Conservation (phyloP, 2,888 invertebrate species). For the Apotomis turbidana region DNA sequence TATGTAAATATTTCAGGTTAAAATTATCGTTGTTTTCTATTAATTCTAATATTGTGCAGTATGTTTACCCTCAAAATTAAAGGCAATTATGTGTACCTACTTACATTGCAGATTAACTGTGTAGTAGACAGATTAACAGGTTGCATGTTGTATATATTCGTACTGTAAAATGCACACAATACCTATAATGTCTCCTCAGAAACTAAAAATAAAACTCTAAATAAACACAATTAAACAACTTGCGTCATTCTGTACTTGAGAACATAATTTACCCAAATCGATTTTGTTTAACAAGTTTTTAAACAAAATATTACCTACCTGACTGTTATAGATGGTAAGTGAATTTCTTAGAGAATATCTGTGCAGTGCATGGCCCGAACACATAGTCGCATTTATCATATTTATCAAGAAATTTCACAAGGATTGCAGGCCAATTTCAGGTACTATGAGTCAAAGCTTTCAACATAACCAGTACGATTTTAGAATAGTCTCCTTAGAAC, state of each 20-base stretch:
- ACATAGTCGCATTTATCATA: no score
- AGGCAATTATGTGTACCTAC: no score
- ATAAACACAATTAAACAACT: not conserved
- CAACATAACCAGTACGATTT: no score
- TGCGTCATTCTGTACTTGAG: not conserved
- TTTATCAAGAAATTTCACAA: no score
- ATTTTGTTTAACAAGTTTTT: not conserved
- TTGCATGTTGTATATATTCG: slow-evolving; percentile 31
- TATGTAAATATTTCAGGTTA: not conserved
- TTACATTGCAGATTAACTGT: not conserved
- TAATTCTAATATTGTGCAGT: not conserved
- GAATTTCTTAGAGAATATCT: no score
- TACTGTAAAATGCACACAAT: not conserved
- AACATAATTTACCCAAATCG: not conserved
- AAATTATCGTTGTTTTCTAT: not conserved
- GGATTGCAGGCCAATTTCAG: no score
- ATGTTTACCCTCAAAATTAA: not conserved
- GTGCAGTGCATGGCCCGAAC: no score
- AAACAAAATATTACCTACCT: not conserved
- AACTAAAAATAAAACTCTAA: not conserved
- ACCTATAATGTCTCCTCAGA: not conserved
- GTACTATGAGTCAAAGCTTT: no score
- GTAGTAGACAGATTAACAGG: not conserved
- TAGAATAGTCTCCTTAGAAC: no score
- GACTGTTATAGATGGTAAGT: no score